These are phyloP conservation scores for Apaloderma vittatum DNA, from an alignment of 2,113 vertebrate species.

Conservation along the genomic window DNA sequence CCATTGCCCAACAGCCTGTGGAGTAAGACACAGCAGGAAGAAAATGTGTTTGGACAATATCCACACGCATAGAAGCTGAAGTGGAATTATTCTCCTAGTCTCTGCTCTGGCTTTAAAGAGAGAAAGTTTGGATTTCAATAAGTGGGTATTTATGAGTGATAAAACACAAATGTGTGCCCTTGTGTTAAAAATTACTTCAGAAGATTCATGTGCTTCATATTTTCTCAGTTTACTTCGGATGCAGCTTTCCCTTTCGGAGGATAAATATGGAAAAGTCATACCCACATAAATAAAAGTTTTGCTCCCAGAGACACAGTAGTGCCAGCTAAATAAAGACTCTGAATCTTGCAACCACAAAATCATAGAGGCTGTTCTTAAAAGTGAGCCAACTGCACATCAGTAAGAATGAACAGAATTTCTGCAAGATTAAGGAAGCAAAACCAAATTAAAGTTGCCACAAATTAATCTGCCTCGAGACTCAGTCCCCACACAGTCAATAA, in stretches of 20 bases:
- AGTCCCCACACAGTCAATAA: neutral
- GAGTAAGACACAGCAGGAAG: conserved; percentile 52
- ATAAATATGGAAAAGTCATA: neutral
- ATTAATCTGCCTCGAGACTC: neutral
- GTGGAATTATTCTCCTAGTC: conserved; percentile 16
- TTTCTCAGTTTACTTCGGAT: neutral
- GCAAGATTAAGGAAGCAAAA: neutral
- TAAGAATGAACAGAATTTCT: neutral
- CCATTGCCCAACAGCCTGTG: neutral
- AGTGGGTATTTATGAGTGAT: conserved; percentile 1
- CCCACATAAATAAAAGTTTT: neutral
- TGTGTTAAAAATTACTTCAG: neutral
- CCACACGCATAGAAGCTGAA: neutral
- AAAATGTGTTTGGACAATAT: conserved; percentile 61
- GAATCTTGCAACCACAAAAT: neutral
- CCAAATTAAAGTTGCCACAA: neutral
- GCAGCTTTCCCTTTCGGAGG: neutral
- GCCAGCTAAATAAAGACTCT: neutral
- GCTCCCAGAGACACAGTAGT: neutral
- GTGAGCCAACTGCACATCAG: neutral
- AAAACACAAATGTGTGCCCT: neutral
- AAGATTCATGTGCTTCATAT: neutral
- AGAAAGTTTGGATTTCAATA: neutral
- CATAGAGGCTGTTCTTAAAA: neutral
- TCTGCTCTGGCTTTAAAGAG: conserved; percentile 27